These are phyloP conservation scores for Edolisoma coerulescens DNA, from an alignment of 2,113 vertebrate species.

Conservation along the genomic window DNA sequence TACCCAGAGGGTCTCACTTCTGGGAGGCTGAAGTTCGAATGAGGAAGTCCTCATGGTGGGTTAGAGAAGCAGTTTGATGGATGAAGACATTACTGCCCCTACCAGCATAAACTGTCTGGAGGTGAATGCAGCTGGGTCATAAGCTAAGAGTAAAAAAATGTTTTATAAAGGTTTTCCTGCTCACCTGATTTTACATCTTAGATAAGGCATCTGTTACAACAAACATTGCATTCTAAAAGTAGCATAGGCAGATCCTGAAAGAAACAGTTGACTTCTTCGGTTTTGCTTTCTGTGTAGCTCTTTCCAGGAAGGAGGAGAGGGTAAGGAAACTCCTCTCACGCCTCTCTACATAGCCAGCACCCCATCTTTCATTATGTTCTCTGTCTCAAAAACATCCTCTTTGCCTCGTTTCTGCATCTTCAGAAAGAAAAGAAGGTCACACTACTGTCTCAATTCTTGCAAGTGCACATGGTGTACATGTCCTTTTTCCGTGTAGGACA, in stretches of 20 bases:
- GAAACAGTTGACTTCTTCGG: background rate
- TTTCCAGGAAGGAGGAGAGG: background rate
- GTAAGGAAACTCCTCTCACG: background rate
- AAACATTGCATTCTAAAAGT: background rate
- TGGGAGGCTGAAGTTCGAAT: background rate
- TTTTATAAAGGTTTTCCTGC: background rate
- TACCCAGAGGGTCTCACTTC: background rate
- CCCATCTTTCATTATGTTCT: background rate
- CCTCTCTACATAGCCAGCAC: background rate
- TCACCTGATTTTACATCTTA: background rate
- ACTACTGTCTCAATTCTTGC: background rate
- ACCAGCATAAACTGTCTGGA: background rate
- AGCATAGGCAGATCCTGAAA: background rate
- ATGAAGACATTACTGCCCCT: background rate
- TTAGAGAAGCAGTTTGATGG: background rate
- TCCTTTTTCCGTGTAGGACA: background rate
- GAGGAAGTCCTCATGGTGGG: fast-evolving
- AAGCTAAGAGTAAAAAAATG: background rate
- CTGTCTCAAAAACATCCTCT: background rate
- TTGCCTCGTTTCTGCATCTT: background rate
- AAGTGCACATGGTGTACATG: background rate
- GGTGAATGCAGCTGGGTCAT: background rate
- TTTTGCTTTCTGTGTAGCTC: background rate
- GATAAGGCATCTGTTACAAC: background rate
- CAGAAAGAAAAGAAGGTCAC: background rate